These are phyloP conservation scores for Euphydryas editha DNA, from an alignment of 2,888 invertebrate genomes.

Conservation along the genomic window DNA sequence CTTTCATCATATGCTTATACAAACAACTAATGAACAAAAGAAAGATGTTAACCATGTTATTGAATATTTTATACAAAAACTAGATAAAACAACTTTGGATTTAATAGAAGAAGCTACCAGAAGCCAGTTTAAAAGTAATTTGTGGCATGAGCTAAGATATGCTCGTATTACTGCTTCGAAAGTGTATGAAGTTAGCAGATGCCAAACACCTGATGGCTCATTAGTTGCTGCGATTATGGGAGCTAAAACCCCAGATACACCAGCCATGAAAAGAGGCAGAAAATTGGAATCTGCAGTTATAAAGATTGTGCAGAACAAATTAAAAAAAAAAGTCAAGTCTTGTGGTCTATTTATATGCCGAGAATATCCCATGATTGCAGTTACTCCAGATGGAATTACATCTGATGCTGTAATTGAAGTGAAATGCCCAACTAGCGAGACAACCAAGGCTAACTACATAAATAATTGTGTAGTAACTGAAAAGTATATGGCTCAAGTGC, in stretches of 20 bases:
- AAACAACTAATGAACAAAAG: not conserved
- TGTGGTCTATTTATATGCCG: constrained; percentile 29
- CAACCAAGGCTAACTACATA: not conserved
- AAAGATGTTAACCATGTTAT: not conserved
- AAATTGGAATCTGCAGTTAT: constrained; percentile 26
- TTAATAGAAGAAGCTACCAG: not conserved
- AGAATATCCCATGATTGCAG: constrained; percentile 27
- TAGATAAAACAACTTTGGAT: not conserved
- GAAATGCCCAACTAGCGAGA: constrained; percentile 34
- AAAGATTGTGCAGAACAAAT: constrained; percentile 8
- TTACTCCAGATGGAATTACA: constrained; percentile 37
- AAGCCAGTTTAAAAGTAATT: not conserved
- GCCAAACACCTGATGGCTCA: constrained; percentile 35
- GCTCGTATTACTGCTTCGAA: constrained; percentile 3
- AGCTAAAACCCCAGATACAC: constrained; percentile 35
- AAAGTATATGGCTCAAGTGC: not conserved
- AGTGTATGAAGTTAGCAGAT: constrained; percentile 33
- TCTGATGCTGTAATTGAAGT: constrained; percentile 29
- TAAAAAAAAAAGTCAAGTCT: constrained; percentile 15
- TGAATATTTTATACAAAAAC: not conserved
- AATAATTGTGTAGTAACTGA: too few relatives aligned
- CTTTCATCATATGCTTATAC: not conserved
- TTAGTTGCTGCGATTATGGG: constrained; percentile 35
- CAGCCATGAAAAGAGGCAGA: constrained; percentile 36
- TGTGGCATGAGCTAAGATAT: not conserved